Base-by-base conservation (phyloP, 2,797 vertebrate species). In the Girardinus metallicus region DNA sequence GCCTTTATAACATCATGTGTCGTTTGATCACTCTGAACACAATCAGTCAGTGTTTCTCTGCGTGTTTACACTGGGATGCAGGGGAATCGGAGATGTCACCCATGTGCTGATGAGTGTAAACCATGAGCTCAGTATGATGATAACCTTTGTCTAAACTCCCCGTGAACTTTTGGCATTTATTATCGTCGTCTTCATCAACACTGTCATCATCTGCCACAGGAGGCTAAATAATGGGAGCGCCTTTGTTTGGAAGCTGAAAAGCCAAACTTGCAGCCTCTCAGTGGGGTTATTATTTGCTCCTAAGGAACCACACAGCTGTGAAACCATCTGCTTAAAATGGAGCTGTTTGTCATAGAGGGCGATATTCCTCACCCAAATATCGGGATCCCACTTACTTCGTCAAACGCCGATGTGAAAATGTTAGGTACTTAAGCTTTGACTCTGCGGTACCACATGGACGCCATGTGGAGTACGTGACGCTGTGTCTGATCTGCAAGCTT, bases 131-230 rank as follows among this genome's bases (percentile, higher is more conserved):
- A 91, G 85, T 78, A 83, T 80, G 90, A 91, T 88, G 91, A 93
- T 92, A 91, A 91, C 87, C 89, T 89, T 86, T 88, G 83, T 93
- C 92, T 93, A 92, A 94, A 93, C 94, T 89, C 79, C 70, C 77
- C 46, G 76, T 88, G 85, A 92, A 89, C 89, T 79, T 78, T 79
- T 83, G 83, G 76, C 86, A 85, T 91, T 88, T 83, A 88, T 89
- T 84, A 86, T 90, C 83, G 85, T 82, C 89, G 70, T 91, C 87
- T 72, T 92, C 90, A 85, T 91, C 85, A 90, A 71, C 84, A 74
- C 62, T 76, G 80, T 87, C 85, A 87, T 91, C 86, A 53, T 86
- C 84, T 72, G 86, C 86, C 75, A 36, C 89, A 92, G 76, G 1
- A 80, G 83, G 84, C 80, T 91, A 89, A 92, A 89, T 83, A 80